phyloP scores from a whole-genome alignment of 2,888 invertebrate genomes.

The Monoplex corrugatus region DNA sequence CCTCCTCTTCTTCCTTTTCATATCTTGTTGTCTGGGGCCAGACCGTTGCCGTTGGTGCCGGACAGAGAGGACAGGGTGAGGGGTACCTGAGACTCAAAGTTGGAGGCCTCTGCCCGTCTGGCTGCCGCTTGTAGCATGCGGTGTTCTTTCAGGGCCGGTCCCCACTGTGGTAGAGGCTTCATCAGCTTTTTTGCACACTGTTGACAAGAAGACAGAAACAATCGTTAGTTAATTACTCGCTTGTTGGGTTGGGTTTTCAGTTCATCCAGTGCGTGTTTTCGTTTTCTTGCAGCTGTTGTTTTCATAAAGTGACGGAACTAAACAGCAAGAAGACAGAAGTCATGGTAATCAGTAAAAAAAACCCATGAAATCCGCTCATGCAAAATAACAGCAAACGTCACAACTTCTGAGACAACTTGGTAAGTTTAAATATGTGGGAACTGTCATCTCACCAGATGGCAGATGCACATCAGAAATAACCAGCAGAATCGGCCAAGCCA shows the following conservation, averaged over 20 bases:
- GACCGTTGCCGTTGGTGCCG: background rate
- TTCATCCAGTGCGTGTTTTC: too few relatives aligned
- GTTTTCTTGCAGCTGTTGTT: too few relatives aligned
- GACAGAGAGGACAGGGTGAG: slow-evolving; percentile 52
- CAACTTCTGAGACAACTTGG: too few relatives aligned
- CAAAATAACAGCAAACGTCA: too few relatives aligned
- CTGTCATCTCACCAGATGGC: too few relatives aligned
- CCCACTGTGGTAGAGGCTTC: slow-evolving; percentile 78
- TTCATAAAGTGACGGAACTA: too few relatives aligned
- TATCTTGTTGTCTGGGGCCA: slow-evolving; percentile 24
- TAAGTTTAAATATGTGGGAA: too few relatives aligned
- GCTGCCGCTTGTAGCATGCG: slow-evolving; percentile 59
- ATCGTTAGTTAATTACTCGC: too few relatives aligned
- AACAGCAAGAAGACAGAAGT: too few relatives aligned
- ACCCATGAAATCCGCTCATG: background rate
- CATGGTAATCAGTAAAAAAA: background rate
- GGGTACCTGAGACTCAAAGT: slow-evolving; percentile 65
- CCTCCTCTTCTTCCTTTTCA: background rate
- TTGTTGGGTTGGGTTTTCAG: background rate
- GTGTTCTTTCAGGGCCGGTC: slow-evolving; percentile 74
- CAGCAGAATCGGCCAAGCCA: too few relatives aligned
- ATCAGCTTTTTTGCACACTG: slow-evolving; percentile 75
- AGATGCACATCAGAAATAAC: too few relatives aligned
- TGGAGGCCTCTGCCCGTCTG: slow-evolving; percentile 55
- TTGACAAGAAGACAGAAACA: background rate